Evolutionary conservation across 2,888 invertebrate species (phyloP), one percentile per base, ranked within the genome.

Genomic region (Papilio elwesi): DNA sequence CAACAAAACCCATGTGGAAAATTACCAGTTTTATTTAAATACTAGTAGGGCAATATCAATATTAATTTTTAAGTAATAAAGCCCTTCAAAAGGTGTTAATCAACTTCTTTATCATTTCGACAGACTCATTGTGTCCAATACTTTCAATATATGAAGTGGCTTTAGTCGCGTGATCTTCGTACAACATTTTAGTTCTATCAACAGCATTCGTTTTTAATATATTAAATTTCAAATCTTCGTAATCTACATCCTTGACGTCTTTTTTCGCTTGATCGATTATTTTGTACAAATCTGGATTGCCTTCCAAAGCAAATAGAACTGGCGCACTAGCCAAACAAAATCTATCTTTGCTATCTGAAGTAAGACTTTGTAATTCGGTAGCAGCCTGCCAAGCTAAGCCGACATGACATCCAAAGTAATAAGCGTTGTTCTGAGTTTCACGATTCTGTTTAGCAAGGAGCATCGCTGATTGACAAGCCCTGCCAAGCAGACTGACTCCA

Each of bases 261-360:
- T 95, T 95, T 76, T 95, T 92, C 0, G 96, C 96, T 83, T 95
- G 95, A 79, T 96, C 95, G 73, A 93, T 92, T 0, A 91, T 85
- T 53, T 92, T 93, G 78, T 97, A 97, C 65, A 97, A 85, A 16
- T 95, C 94, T 0, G 97, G 96, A 83, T 98, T 96, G 68, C 96
- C 94, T 86, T 97, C 96, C 55, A 98, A 90, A 78, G 98, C 97
- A 76, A 97, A 97, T 73, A 98, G 94, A 0, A 98, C 96, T 0
- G 98, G 98, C 0, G 97, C 97, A 77, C 96, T 96, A 5, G 97
- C 96, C 68, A 98, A 89, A 85, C 95, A 96, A 82, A 97, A 97
- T 76, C 96, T 96, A 9, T 90, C 90, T 78, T 92, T 93, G 95
- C 68, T 97, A 94, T 85, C 96, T 88, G 88, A 96, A 89, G 77